phyloP scores from a whole-genome alignment of 2,888 invertebrate species.

The Sesamia inferens region DNA sequence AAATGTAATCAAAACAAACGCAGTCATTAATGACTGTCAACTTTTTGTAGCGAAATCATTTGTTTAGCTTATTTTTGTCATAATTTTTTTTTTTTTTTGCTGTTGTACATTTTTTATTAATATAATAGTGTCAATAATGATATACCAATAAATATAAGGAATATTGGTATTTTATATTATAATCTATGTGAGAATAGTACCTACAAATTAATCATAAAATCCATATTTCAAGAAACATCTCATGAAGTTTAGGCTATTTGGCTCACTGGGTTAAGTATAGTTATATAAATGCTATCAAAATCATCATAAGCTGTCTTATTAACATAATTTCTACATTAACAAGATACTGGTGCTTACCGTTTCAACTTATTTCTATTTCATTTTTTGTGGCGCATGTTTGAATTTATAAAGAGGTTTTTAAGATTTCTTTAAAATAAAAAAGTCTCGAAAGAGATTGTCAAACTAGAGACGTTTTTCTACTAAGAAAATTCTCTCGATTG shows the following conservation, averaged over 20 bases:
- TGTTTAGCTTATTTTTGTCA: constrained; percentile 25
- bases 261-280: constrained; percentile 32
- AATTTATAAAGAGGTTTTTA: constrained; percentile 23
- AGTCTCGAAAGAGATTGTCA: not conserved
- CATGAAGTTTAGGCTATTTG: constrained; percentile 4
- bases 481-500: too few species aligned
- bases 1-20: constrained; percentile 42
- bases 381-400: constrained; percentile 27
- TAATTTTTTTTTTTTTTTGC: constrained; percentile 15
- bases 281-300: constrained; percentile 39
- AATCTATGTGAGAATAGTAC: constrained; percentile 35
- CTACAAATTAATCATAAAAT: constrained; percentile 4
- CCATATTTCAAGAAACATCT: constrained; percentile 13
- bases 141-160: constrained; percentile 20
- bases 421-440: constrained; percentile 15
- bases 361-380: constrained; percentile 12
- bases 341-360: constrained; percentile 15
- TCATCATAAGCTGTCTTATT: constrained; percentile 23
- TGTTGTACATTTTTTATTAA: constrained; percentile 18
- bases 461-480: not conserved
- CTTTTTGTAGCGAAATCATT: constrained; percentile 46
- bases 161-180: constrained; percentile 9
- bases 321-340: constrained; percentile 51
- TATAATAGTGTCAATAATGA: constrained; percentile 20
- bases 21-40: constrained; percentile 34